Conservation (phyloP, 2,888 invertebrate genomes). For the Neoitamus cyanurus region DNA sequence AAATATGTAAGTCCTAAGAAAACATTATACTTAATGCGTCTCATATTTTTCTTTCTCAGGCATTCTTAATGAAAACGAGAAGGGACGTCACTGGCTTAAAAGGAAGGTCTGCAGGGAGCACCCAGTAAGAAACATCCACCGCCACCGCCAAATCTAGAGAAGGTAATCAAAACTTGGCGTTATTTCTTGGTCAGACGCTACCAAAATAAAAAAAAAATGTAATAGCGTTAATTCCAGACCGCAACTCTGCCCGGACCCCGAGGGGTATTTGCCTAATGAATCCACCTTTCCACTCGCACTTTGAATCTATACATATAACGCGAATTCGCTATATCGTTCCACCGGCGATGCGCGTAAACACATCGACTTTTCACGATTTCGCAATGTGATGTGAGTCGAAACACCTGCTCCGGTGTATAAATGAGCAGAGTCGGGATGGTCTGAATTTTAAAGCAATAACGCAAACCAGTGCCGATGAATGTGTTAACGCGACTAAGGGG, state of each 20-base stretch:
- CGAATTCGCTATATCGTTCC: background rate
- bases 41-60: background rate
- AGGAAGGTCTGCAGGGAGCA: constrained; percentile 14
- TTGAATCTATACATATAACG: background rate
- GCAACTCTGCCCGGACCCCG: background rate
- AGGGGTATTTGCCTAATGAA: background rate
- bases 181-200: background rate
- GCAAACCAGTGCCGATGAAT: background rate
- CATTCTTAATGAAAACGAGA: constrained; percentile 10
- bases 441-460: constrained; percentile 9
- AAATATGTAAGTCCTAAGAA: background rate
- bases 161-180: background rate
- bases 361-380: background rate
- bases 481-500: background rate
- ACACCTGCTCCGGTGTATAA: constrained; percentile 12
- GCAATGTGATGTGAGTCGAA: background rate
- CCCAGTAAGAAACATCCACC: constrained; percentile 15
- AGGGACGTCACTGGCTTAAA: background rate
- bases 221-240: background rate
- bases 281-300: background rate
- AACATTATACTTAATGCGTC: background rate
- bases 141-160: constrained; percentile 22
- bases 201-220: background rate
- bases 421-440: background rate
- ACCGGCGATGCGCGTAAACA: background rate